phyloP scores from a whole-genome alignment of 2,888 invertebrate genomes.

The Brenthis hecate region DNA sequence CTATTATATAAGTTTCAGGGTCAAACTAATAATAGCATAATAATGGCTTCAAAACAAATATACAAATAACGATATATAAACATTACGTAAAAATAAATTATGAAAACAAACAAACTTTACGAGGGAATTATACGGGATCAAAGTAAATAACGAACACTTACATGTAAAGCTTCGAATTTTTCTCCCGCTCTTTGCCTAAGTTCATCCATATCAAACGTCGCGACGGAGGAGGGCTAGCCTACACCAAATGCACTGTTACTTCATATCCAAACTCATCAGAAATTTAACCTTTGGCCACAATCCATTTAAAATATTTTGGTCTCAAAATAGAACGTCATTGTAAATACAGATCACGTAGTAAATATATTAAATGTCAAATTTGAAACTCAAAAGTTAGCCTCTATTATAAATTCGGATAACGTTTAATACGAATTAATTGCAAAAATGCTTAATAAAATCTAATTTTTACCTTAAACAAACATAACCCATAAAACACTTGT shows the following conservation, averaged over 20 bases:
- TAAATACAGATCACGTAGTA: constrained; percentile 4
- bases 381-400: background rate
- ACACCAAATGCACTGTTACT: constrained; percentile 59
- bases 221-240: constrained; percentile 55
- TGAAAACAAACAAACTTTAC: constrained; percentile 10
- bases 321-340: constrained; percentile 70
- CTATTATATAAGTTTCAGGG: constrained; percentile 59
- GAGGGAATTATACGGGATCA: constrained; percentile 44
- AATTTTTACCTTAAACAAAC: constrained; percentile 11
- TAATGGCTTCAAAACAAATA: constrained; percentile 25
- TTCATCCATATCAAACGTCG: constrained; percentile 69
- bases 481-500: constrained; percentile 8
- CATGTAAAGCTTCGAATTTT: constrained; percentile 75
- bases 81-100: constrained; percentile 39
- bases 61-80: constrained; percentile 43
- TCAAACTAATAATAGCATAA: constrained; percentile 27
- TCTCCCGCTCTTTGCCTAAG: constrained; percentile 73
- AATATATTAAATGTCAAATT: constrained; percentile 6
- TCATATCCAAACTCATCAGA: constrained; percentile 61
- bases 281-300: constrained; percentile 76
- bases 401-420: background rate
- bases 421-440: background rate
- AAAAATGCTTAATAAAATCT: background rate
- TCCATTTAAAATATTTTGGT: constrained; percentile 66
- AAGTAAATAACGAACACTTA: constrained; percentile 51